These are phyloP conservation scores for Pseudococcus jackbeardsleyi DNA, from an alignment of 2,888 invertebrate genomes.

Conservation along the genomic window DNA sequence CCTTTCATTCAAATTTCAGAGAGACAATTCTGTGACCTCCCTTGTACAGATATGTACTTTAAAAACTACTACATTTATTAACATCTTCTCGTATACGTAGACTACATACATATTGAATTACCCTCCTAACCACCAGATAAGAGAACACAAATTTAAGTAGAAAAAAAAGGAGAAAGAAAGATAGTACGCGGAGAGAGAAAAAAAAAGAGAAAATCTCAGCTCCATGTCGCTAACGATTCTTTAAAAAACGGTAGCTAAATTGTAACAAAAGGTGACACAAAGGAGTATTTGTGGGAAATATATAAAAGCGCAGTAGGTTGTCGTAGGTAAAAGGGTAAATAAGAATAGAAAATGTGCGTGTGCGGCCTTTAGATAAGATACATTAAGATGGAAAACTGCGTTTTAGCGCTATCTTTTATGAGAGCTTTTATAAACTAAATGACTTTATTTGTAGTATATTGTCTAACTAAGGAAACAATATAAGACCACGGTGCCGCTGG, in stretches of 20 bases:
- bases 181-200: neutral
- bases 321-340: conserved; percentile 60
- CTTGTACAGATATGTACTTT: too few relatives aligned
- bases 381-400: conserved; percentile 61
- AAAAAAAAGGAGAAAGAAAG: neutral
- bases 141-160: neutral
- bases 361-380: conserved; percentile 62
- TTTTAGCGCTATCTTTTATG: conserved; percentile 62
- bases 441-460: conserved; percentile 64
- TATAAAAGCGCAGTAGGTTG: conserved; percentile 59
- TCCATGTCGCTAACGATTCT: conserved; percentile 56
- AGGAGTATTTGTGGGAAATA: conserved; percentile 59
- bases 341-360: conserved; percentile 64
- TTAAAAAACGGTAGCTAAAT: conserved; percentile 51
- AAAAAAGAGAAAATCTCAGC: neutral
- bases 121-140: neutral
- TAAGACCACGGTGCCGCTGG: neutral
- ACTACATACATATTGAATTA: neutral
- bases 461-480: conserved; percentile 56
- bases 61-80: too few relatives aligned
- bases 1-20: too few relatives aligned
- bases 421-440: conserved; percentile 60
- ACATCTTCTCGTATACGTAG: too few relatives aligned
- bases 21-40: too few relatives aligned
- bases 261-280: conserved; percentile 62